phyloP scores from a whole-genome alignment of 2,888 invertebrate genomes.

The Trissonchulus sp. region DNA sequence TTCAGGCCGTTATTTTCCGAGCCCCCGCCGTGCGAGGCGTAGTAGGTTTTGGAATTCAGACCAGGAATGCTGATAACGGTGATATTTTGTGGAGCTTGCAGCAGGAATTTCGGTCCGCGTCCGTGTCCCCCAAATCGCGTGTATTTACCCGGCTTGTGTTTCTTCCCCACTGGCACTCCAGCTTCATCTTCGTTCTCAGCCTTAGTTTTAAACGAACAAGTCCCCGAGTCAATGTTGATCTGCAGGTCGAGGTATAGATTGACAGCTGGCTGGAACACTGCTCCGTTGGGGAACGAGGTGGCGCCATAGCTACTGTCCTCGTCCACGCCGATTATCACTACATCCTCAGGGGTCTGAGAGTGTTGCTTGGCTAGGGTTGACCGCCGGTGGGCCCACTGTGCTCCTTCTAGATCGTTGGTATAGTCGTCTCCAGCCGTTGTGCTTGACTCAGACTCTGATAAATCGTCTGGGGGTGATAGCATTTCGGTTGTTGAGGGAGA shows the following conservation, averaged over 20 bases:
- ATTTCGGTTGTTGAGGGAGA: background rate
- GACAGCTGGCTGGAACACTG: conserved; percentile 67
- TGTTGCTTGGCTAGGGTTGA: background rate
- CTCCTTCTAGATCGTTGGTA: background rate
- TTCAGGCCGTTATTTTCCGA: background rate
- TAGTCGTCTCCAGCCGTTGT: background rate
- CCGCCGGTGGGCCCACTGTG: background rate
- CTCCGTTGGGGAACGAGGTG: background rate
- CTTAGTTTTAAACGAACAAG: conserved; percentile 90
- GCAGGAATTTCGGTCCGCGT: background rate
- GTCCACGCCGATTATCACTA: conserved; percentile 17
- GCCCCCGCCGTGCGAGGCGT: conserved; percentile 38
- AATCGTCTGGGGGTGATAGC: background rate
- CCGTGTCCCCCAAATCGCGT: too few species aligned
- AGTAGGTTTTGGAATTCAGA: conserved; percentile 70
- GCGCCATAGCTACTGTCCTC: background rate
- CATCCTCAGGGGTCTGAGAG: background rate
- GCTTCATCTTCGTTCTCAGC: conserved; percentile 56
- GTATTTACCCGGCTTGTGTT: background rate
- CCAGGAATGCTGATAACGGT: conserved; percentile 86
- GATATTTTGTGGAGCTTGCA: conserved; percentile 52
- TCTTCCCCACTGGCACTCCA: background rate
- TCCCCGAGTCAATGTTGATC: conserved; percentile 90
- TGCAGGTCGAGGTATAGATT: conserved; percentile 93
- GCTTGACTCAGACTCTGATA: too few species aligned